A percentile compares a stretch with the other conserved stretches of the same genome.
Evolutionary conservation across 1,140 invertebrate species (phyloP).

Genomic region (Lasaia peninsularis): DNA sequence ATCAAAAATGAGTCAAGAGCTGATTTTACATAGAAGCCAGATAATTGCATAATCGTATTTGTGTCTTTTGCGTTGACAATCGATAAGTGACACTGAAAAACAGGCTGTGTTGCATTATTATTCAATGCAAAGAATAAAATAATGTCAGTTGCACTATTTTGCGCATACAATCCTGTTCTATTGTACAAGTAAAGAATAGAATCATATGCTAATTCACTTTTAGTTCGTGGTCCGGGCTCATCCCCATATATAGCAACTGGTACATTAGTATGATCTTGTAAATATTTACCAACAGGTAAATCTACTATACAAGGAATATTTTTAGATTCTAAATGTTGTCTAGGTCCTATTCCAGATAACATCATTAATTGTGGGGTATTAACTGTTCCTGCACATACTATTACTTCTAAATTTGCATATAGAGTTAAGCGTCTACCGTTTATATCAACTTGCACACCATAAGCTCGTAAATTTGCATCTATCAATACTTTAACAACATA

Average conservation of each 20-base stretch:
- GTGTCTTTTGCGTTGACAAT: too few relatives aligned
- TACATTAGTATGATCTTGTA: slow-evolving; percentile 78
- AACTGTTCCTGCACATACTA: slow-evolving; percentile 73
- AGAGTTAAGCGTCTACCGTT: slow-evolving; percentile 38
- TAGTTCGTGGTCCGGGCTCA: slow-evolving; percentile 24
- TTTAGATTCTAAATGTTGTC: slow-evolving; percentile 48
- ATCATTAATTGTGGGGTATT: slow-evolving; percentile 75
- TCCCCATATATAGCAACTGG: slow-evolving; percentile 43
- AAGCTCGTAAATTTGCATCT: slow-evolving; percentile 35
- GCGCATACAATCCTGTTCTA: slow-evolving; percentile 30
- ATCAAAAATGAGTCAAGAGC: too few relatives aligned
- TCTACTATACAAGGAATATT: slow-evolving; percentile 77
- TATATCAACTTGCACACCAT: slow-evolving; percentile 50
- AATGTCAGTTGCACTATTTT: too few relatives aligned
- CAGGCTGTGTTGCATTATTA: too few relatives aligned
- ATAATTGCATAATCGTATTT: too few relatives aligned
- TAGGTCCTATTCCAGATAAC: slow-evolving; percentile 65
- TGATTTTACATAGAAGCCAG: too few relatives aligned
- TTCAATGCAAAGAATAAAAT: too few relatives aligned
- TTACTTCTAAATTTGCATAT: slow-evolving; percentile 69
- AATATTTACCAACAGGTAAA: slow-evolving; percentile 84
- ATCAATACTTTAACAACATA: slow-evolving; percentile 70
- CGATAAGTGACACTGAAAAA: too few relatives aligned
- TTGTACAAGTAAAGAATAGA: slow-evolving; percentile 51
- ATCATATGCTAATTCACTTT: slow-evolving; percentile 31